phyloP scores from a whole-genome alignment of 2,888 invertebrate genomes.

The Phanerotoma sp. region DNA sequence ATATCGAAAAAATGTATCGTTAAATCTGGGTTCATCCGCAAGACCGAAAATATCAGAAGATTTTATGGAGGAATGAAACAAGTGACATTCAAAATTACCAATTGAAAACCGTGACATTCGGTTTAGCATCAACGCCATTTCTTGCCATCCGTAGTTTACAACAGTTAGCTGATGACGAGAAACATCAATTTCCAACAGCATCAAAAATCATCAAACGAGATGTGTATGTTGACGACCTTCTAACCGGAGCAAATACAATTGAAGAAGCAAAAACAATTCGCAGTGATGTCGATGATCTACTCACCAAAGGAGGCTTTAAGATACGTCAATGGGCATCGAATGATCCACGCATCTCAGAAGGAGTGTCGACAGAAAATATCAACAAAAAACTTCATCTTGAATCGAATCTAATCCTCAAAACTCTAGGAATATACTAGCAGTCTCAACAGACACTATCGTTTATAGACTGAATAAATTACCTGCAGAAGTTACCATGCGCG shows the following conservation, averaged over 20 bases:
- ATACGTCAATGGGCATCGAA: conserved; percentile 26
- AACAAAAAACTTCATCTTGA: no score
- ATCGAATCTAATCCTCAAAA: conserved; percentile 6
- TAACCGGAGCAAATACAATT: conserved; percentile 15
- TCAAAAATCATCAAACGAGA: conserved; percentile 7
- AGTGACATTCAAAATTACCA: conserved; percentile 4
- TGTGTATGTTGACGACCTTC: conserved; percentile 21
- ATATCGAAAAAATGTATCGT: no score
- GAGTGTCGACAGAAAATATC: background rate
- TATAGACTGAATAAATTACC: conserved; percentile 17
- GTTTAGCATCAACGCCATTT: no score
- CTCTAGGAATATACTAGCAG: conserved; percentile 28
- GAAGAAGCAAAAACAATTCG: conserved; percentile 10
- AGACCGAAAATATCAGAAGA: conserved; percentile 15
- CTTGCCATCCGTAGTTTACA: background rate
- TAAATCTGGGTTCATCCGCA: no score
- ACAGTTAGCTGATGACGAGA: conserved; percentile 19
- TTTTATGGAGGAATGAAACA: conserved; percentile 19
- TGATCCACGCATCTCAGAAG: background rate
- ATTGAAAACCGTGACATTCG: no score
- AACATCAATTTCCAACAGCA: background rate
- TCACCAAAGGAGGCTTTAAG: conserved; percentile 5
- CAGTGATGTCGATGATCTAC: conserved; percentile 9
- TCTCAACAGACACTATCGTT: conserved; percentile 17
- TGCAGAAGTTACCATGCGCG: conserved; percentile 13